Evolutionary conservation across 2,797 vertebrate species (phyloP), one percentile per base, ranked within the genome.

Genomic region (Valencia hispanica): DNA sequence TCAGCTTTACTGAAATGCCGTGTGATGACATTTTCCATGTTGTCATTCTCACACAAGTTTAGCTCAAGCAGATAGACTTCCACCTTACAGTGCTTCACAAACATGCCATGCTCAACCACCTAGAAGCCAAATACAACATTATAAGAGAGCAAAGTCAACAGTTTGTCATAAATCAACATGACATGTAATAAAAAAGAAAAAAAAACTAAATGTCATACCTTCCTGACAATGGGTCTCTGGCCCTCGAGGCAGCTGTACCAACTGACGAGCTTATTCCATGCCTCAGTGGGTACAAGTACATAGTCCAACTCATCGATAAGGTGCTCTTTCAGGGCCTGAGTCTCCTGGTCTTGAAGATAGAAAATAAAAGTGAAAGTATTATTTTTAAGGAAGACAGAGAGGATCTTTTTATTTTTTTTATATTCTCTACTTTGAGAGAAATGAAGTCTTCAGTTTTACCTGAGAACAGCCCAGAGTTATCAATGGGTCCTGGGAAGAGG

Each of bases 61-160:
- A 99, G 92, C 89, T 99, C 98, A 75, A 99, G 92, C 84, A 99
- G 95, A 92, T 99, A 99, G 71, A 99, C 98, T 84, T 99, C 98
- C 74, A 99, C 98, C 87, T 99, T 99, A 88, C 97, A 99, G 91
- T 99, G 97, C 92, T 99, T 99, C 70, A 99, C 98, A 95, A 99
- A 99, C 88, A 99, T 95, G 79, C 98, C 98, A 25, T 98, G 97
- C 87, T 99, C 98, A 80, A 99, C 97, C 68, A 99, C 98, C 98
- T 99, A 81, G 0, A 71, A 86, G 81, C 17, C 65, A 80, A 74
- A 80, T 17, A 66, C 15, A 63, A 2, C 32, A 75, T 72, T 75
- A 50, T 27, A 57, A 18, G 76, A 30, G 36, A 78, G 5, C 27
- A 11, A 0, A 0, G 36, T 25, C 3, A 63, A 34, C 0, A 17